These are phyloP conservation scores for Tragulus kanchil DNA, from an alignment of 2,113 vertebrate species.

Conservation along the genomic window DNA sequence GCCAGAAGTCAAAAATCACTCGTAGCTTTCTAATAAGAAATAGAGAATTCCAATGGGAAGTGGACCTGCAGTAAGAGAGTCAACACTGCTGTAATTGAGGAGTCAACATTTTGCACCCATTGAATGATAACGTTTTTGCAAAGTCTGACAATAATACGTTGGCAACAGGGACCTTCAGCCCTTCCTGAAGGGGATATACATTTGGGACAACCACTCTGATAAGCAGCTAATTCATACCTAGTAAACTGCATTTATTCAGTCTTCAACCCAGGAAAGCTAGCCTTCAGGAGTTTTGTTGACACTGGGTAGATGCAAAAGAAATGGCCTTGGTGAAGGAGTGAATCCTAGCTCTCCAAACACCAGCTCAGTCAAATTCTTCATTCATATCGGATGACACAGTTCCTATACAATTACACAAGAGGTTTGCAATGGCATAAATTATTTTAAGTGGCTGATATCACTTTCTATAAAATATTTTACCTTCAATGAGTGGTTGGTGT, in stretches of 20 bases:
- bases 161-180: not conserved
- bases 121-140: not conserved
- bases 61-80: not conserved
- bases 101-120: not conserved
- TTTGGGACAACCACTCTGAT: not conserved
- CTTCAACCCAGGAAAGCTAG: not conserved
- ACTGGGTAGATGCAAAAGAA: not conserved
- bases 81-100: not conserved
- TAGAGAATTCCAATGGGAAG: not conserved
- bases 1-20: not conserved
- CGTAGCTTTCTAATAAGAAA: not conserved
- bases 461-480: constrained; percentile 60
- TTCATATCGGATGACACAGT: constrained; percentile 25
- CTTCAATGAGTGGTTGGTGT: constrained; percentile 53
- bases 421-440: constrained; percentile 54
- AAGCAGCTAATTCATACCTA: not conserved
- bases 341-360: not conserved
- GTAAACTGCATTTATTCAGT: not conserved
- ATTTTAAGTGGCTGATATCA: constrained; percentile 67
- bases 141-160: not conserved
- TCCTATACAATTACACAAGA: constrained; percentile 7
- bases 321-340: not conserved
- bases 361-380: constrained; percentile 32
- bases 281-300: not conserved
- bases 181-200: not conserved